Percentiles rank a stretch among this genome's conserved stretches.
phyloP scores from a whole-genome alignment of 2,113 vertebrate genomes.

The Cinclus mexicanus region DNA sequence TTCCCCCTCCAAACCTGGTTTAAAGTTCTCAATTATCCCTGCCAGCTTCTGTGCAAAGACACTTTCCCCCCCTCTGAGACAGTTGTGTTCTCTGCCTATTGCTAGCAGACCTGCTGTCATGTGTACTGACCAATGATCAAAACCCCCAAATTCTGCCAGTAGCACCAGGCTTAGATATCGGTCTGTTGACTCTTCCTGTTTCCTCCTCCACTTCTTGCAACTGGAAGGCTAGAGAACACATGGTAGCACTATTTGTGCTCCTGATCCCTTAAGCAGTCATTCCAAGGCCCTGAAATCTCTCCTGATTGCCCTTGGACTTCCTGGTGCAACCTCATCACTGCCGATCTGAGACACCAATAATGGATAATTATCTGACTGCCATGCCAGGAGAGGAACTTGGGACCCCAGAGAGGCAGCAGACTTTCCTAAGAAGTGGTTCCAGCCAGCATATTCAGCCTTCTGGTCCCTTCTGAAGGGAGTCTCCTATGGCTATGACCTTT shows the following conservation, averaged over 20 bases:
- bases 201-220: background rate
- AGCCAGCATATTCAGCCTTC: background rate
- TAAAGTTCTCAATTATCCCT: background rate
- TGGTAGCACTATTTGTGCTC: background rate
- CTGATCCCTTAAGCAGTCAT: background rate
- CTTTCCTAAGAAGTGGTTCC: background rate
- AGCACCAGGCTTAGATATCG: no score
- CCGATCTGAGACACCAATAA: background rate
- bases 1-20: background rate
- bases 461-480: background rate
- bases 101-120: background rate
- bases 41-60: background rate
- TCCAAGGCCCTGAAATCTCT: background rate
- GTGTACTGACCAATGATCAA: background rate
- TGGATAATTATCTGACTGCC: background rate
- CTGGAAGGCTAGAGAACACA: background rate
- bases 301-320: background rate
- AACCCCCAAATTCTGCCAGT: background rate
- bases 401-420: background rate
- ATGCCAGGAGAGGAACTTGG: background rate
- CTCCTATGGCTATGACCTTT: background rate
- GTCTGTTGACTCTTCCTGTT: background rate
- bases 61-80: no score
- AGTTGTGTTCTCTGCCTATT: background rate
- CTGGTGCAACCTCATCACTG: background rate